Evolutionary conservation across 1,140 invertebrate genomes (phyloP).

Genomic region (Meloidogyne floridensis): DNA sequence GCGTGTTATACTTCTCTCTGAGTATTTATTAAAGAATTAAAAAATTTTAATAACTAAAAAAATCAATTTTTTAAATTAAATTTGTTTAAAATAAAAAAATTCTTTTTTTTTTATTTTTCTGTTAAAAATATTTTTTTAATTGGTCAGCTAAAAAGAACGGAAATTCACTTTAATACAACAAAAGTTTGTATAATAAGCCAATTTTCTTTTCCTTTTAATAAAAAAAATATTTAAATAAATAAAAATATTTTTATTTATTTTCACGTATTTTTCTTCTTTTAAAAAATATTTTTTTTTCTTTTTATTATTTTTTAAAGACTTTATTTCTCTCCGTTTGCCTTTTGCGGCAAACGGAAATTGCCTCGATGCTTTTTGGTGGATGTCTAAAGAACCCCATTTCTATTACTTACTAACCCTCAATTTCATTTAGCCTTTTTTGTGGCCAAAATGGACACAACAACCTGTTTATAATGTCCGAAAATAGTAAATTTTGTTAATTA

Average conservation of each 20-base stretch:
- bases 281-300: background rate
- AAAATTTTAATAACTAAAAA: too few species aligned
- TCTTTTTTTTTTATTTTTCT: background rate
- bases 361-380: background rate
- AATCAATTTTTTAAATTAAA: too few species aligned
- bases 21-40: too few species aligned
- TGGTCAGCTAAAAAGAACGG: background rate
- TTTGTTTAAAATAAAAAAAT: background rate
- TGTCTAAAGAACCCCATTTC: background rate
- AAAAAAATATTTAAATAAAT: conserved; percentile 10
- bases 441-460: too few species aligned
- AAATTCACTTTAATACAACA: background rate
- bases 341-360: background rate
- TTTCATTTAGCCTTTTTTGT: too few species aligned
- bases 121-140: background rate
- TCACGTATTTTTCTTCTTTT: background rate
- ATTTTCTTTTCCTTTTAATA: background rate
- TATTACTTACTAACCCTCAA: too few species aligned
- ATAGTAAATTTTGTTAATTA: too few species aligned
- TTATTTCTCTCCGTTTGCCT: background rate
- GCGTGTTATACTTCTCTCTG: too few species aligned
- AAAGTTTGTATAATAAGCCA: background rate
- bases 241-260: background rate
- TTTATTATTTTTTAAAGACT: background rate
- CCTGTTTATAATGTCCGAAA: too few species aligned